Conservation (phyloP, 1,140 invertebrate genomes). For the Trypoxylus dichotomus region DNA sequence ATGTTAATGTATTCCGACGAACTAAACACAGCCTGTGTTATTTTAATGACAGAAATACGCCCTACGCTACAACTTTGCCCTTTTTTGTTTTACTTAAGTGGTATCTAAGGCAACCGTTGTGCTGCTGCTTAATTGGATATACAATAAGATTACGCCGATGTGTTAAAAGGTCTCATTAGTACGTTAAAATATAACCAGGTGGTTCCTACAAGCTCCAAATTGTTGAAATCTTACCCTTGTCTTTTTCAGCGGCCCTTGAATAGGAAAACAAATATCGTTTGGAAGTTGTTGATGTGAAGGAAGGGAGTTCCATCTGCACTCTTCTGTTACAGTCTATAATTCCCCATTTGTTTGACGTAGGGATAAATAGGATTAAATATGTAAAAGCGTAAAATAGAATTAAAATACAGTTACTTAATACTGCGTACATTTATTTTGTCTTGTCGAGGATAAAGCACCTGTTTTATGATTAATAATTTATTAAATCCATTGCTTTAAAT, state of each 20-base stretch:
- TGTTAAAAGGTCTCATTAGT: conserved; percentile 1
- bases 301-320: not conserved
- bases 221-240: not conserved
- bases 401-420: not conserved
- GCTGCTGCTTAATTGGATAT: not conserved
- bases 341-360: not conserved
- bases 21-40: not conserved
- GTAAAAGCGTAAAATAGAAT: not conserved
- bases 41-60: not conserved
- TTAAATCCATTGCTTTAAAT: no score
- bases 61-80: not conserved
- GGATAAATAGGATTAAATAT: not conserved
- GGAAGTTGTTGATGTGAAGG: not conserved
- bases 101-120: not conserved
- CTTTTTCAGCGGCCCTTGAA: not conserved
- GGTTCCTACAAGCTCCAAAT: not conserved
- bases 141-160: not conserved
- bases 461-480: not conserved
- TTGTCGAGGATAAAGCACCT: not conserved
- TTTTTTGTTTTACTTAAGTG: not conserved
- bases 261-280: conserved; percentile 4
- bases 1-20: not conserved
- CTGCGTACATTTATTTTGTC: not conserved
- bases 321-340: not conserved
- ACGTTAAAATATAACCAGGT: conserved; percentile 11